Percentiles rank a stretch among this genome's conserved stretches.
These are phyloP conservation scores for Rhinichthys osculus DNA, from an alignment of 2,797 vertebrate genomes.

Conservation along the genomic window DNA sequence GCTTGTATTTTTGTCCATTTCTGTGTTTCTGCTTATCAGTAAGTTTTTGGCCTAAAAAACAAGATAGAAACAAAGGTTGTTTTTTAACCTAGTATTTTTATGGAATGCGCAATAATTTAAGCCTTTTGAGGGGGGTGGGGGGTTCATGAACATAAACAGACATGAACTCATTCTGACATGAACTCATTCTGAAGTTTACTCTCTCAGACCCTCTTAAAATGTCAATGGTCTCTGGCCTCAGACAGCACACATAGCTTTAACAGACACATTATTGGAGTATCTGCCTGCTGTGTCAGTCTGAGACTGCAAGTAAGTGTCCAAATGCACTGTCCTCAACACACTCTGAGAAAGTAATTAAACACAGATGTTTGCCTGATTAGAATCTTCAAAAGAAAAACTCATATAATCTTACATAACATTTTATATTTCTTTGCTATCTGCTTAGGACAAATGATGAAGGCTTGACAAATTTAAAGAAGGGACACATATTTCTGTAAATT, in stretches of 20 bases:
- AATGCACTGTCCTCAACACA: slow-evolving; percentile 28
- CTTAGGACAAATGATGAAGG: neutral
- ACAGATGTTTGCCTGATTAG: slow-evolving; percentile 12
- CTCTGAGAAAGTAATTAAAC: slow-evolving; percentile 2
- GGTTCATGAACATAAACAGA: no score
- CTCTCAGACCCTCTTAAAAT: neutral
- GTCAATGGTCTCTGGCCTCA: slow-evolving; percentile 5
- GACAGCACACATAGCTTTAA: slow-evolving; percentile 40
- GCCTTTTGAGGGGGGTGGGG: no score
- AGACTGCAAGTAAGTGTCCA: slow-evolving; percentile 34
- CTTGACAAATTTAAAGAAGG: slow-evolving; percentile 8
- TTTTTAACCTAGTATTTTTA: no score
- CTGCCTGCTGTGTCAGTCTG: slow-evolving; percentile 31
- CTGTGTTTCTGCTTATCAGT: no score
- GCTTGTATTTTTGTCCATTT: no score
- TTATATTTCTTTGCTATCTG: neutral
- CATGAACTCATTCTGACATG: no score
- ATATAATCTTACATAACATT: neutral
- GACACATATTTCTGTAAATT: slow-evolving; percentile 17
- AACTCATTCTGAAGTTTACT: neutral
- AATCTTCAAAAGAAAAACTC: slow-evolving; percentile 3
- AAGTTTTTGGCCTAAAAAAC: no score
- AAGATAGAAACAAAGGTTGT: no score
- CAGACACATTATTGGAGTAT: slow-evolving; percentile 49
- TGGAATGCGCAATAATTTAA: no score